Percentiles rank a stretch among this genome's conserved stretches.
These are phyloP conservation scores for Oxyteleia sp. DNA, from an alignment of 2,888 invertebrate species.

Conservation along the genomic window DNA sequence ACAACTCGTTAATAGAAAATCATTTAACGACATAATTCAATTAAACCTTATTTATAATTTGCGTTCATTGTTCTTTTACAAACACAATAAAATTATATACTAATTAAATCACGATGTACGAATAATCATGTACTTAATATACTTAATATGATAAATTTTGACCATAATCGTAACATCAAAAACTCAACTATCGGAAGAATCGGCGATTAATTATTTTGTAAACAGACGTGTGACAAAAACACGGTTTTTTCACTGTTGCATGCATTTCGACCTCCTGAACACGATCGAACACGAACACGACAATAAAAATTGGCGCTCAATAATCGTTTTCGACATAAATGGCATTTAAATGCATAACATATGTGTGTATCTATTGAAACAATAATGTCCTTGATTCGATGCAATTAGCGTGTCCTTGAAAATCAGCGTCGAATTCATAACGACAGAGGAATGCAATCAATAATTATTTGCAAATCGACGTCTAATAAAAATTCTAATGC, in stretches of 20 bases:
- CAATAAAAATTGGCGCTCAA: constrained; percentile 68
- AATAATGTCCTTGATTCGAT: constrained; percentile 64
- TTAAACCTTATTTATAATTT: too few species aligned
- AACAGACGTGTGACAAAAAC: constrained; percentile 53
- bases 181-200: constrained; percentile 15
- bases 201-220: constrained; percentile 56
- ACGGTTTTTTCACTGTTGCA: constrained; percentile 52
- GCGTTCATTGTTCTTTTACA: too few species aligned
- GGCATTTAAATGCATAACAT: constrained; percentile 68
- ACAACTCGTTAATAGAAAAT: too few species aligned
- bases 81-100: too few species aligned
- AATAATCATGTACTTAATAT: constrained; percentile 1
- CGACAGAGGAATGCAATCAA: constrained; percentile 17
- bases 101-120: too few species aligned
- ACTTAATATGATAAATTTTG: constrained; percentile 1
- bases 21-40: too few species aligned
- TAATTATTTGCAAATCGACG: constrained; percentile 21
- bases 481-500: constrained; percentile 8
- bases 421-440: constrained; percentile 21
- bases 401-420: constrained; percentile 67
- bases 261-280: constrained; percentile 52
- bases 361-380: constrained; percentile 48
- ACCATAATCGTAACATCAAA: constrained; percentile 7
- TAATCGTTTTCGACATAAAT: constrained; percentile 68
- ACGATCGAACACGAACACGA: constrained; percentile 56